phyloP scores from a whole-genome alignment of 2,888 invertebrate genomes.

The Standfussiana lucernea region DNA sequence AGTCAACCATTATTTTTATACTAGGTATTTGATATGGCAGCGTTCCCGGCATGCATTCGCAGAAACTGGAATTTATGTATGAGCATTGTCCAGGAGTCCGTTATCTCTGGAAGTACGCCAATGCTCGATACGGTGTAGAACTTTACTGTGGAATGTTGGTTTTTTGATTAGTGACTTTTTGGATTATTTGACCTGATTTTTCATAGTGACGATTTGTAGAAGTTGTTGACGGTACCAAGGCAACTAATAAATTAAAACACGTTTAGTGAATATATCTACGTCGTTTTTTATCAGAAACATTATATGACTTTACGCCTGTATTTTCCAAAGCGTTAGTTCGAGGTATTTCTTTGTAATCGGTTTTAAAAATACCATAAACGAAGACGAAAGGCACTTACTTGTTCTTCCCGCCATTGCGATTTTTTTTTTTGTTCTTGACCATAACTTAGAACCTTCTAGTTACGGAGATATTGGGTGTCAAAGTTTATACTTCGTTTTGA shows the following conservation, averaged over 20 bases:
- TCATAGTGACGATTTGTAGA: not conserved
- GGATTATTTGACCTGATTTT: not conserved
- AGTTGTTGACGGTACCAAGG: not conserved
- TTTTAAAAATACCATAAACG: too few species aligned
- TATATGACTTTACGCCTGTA: not conserved
- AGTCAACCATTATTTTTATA: slow-evolving; percentile 42
- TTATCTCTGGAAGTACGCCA: slow-evolving; percentile 75
- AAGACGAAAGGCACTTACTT: too few species aligned
- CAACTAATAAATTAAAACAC: not conserved
- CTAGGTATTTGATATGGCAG: slow-evolving; percentile 68
- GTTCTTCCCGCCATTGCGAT: too few species aligned
- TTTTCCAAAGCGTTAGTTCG: too few species aligned
- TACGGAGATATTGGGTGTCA: too few species aligned
- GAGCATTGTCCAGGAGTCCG: slow-evolving; percentile 72
- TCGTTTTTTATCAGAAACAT: not conserved
- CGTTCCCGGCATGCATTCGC: slow-evolving; percentile 73
- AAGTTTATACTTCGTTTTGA: too few species aligned
- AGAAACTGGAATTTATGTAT: slow-evolving; percentile 80
- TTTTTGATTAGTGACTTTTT: slow-evolving; percentile 17
- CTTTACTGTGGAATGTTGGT: slow-evolving; percentile 21
- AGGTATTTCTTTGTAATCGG: too few species aligned
- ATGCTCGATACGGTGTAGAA: slow-evolving; percentile 50
- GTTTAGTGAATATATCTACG: too few species aligned
- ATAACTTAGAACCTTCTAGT: too few species aligned
- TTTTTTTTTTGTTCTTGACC: too few species aligned